Evolutionary conservation across 1,140 invertebrate species (phyloP).

Genomic region (Frieseomelitta varia): DNA sequence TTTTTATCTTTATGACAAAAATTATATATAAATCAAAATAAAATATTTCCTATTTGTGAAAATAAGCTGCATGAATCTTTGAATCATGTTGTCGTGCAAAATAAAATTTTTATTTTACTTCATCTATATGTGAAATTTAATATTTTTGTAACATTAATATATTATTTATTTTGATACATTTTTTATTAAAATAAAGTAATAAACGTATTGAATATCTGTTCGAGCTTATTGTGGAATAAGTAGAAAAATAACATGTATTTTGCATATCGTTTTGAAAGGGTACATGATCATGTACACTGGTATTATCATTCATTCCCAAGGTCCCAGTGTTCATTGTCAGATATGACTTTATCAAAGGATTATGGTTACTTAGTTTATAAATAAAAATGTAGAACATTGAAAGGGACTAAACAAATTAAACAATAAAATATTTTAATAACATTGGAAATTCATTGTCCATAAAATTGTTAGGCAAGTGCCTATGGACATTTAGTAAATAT

Average conservation of each 20-base stretch:
- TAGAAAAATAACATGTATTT: constrained; percentile 61
- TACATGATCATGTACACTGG: constrained; percentile 46
- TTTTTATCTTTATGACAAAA: not conserved
- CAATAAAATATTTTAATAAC: constrained; percentile 69
- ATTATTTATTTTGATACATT: constrained; percentile 37
- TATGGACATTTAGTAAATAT: constrained; percentile 52
- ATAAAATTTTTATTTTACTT: constrained; percentile 44
- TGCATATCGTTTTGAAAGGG: constrained; percentile 36
- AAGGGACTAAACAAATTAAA: constrained; percentile 60
- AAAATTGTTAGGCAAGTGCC: constrained; percentile 36
- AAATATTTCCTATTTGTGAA: constrained; percentile 9
- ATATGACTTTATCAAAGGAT: constrained; percentile 55
- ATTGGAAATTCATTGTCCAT: constrained; percentile 61
- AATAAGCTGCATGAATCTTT: constrained; percentile 21
- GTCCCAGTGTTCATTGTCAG: constrained; percentile 50
- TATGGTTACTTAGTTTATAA: constrained; percentile 43
- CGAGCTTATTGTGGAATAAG: constrained; percentile 61
- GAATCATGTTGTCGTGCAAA: constrained; percentile 11
- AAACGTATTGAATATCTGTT: constrained; percentile 38
- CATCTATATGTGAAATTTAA: constrained; percentile 14
- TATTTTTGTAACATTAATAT: constrained; percentile 34
- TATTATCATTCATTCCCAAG: constrained; percentile 57
- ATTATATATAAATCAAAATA: not conserved
- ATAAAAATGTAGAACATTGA: constrained; percentile 58
- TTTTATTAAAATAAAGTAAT: constrained; percentile 44